Evolutionary conservation across 1,140 invertebrate species (phyloP).

Genomic region (Cecropterus lyciades): DNA sequence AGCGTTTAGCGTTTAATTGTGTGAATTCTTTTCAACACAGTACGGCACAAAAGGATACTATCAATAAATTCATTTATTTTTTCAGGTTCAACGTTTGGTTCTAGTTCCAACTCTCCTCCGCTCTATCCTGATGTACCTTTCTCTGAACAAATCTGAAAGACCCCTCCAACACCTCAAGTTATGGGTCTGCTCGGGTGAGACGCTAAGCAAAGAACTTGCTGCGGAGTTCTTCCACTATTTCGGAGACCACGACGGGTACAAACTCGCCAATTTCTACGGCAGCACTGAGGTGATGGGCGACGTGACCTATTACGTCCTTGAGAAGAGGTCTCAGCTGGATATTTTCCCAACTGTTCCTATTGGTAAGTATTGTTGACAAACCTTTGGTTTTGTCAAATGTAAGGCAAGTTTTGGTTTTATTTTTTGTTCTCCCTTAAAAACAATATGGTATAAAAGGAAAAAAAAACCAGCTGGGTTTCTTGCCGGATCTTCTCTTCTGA

Average conservation of each 20-base stretch:
- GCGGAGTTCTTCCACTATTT: slow-evolving; percentile 90
- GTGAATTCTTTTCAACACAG: too few relatives aligned
- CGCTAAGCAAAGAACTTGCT: slow-evolving; percentile 87
- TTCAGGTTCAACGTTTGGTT: slow-evolving; percentile 90
- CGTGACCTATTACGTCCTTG: slow-evolving; percentile 76
- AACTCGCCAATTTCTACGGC: slow-evolving; percentile 94
- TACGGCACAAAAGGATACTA: too few relatives aligned
- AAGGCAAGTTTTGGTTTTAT: too few relatives aligned
- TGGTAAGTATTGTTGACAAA: slow-evolving; percentile 82
- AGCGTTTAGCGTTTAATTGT: too few relatives aligned
- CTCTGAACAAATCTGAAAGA: slow-evolving; percentile 75
- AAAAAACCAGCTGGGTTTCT: too few relatives aligned
- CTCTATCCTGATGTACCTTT: slow-evolving; percentile 90
- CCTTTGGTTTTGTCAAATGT: too few relatives aligned
- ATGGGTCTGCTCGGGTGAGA: slow-evolving; percentile 94
- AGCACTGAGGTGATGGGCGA: slow-evolving; percentile 90
- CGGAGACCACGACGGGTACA: slow-evolving; percentile 82
- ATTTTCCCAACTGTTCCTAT: slow-evolving; percentile 90
- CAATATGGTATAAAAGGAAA: too few relatives aligned
- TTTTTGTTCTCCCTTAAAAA: too few relatives aligned
- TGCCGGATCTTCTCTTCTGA: too few relatives aligned
- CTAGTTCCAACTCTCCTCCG: slow-evolving; percentile 93
- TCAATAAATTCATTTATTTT: neutral
- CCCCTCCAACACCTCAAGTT: slow-evolving; percentile 86
- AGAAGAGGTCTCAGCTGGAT: slow-evolving; percentile 85